A percentile compares a stretch with the other conserved stretches of the same genome.
Conservation (phyloP, 2,797 vertebrate genomes). For the Ataeniobius toweri region DNA sequence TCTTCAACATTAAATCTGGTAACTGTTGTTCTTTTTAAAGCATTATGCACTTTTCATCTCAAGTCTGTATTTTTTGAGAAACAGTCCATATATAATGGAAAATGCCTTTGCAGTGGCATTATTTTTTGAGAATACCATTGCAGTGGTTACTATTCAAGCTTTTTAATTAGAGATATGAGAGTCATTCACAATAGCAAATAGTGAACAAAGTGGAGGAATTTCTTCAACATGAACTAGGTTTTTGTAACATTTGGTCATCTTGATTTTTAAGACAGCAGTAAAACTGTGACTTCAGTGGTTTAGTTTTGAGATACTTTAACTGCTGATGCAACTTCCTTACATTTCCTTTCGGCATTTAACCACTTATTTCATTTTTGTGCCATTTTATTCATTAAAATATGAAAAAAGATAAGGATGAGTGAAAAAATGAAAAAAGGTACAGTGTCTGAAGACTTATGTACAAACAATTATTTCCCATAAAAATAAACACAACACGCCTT, state of each 20-base stretch:
- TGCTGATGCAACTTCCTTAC: background rate
- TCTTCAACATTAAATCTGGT: conserved; percentile 13
- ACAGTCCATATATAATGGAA: background rate
- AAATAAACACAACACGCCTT: too few species aligned
- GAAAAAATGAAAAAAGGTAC: background rate
- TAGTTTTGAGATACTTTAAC: background rate
- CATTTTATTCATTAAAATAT: background rate
- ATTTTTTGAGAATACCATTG: background rate
- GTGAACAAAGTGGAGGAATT: conserved; percentile 7
- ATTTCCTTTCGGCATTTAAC: background rate
- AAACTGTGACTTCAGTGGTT: conserved; percentile 2
- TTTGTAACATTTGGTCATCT: conserved; percentile 10
- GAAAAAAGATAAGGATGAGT: background rate
- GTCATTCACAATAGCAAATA: background rate
- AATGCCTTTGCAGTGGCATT: conserved; percentile 19
- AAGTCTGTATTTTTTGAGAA: background rate
- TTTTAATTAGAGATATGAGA: background rate
- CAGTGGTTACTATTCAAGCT: background rate
- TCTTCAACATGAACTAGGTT: conserved; percentile 2
- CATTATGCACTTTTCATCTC: background rate
- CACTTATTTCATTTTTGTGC: background rate
- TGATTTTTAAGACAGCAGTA: conserved; percentile 21
- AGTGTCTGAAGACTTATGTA: background rate
- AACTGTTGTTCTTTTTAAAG: background rate
- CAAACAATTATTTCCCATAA: too few species aligned